phyloP scores from a whole-genome alignment of 2,113 vertebrate genomes.

The Ginglymostoma cirratum region DNA sequence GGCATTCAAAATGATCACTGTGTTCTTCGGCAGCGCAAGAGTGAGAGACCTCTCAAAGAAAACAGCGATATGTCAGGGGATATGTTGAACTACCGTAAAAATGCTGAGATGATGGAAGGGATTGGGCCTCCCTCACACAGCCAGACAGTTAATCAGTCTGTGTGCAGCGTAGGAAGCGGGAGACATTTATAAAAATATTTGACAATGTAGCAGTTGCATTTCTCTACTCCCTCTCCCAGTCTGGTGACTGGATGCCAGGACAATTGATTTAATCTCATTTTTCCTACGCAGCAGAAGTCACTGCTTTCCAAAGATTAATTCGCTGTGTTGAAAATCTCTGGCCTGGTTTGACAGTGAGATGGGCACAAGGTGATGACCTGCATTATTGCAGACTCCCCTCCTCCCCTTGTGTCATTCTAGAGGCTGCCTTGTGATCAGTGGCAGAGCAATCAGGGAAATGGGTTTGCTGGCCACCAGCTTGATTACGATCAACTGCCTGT shows the following conservation, averaged over 20 bases:
- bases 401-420: neutral
- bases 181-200: neutral
- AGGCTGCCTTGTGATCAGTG: neutral
- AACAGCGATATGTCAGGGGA: neutral
- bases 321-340: neutral
- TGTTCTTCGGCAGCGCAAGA: too few relatives aligned
- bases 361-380: neutral
- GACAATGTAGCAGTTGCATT: neutral
- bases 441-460: neutral
- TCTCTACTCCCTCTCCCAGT: neutral
- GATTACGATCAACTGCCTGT: slow-evolving; percentile 26
- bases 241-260: neutral
- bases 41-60: neutral
- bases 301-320: neutral
- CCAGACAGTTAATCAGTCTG: neutral
- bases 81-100: neutral
- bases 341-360: neutral
- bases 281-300: neutral
- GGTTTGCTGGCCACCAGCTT: neutral
- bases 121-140: neutral
- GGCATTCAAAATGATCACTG: neutral
- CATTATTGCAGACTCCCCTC: neutral
- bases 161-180: neutral
- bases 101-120: neutral
- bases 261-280: neutral